These are phyloP conservation scores for Ophraella communa DNA, from an alignment of 2,888 invertebrate species.

Conservation along the genomic window DNA sequence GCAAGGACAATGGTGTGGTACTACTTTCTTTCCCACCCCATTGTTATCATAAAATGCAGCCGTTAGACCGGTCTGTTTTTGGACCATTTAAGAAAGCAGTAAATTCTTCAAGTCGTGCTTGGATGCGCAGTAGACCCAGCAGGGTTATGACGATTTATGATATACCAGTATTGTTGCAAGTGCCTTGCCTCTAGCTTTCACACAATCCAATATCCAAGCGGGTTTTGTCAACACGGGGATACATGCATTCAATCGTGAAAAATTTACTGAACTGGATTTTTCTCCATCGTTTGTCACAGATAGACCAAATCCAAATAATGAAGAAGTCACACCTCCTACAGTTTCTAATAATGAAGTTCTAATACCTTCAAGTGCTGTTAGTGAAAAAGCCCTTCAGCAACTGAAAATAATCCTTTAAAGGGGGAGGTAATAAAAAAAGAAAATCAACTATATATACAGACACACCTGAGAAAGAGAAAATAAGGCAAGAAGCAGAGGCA, in stretches of 20 bases:
- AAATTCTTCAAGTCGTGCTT: background rate
- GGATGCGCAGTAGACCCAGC: background rate
- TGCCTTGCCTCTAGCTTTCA: background rate
- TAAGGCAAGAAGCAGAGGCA: too few relatives aligned
- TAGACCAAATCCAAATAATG: background rate
- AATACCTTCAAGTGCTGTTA: too few relatives aligned
- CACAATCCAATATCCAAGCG: background rate
- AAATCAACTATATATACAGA: too few relatives aligned
- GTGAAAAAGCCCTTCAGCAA: too few relatives aligned
- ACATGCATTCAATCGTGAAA: background rate
- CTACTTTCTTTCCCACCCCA: background rate
- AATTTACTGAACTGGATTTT: background rate
- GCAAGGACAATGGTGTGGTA: background rate
- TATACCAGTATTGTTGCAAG: background rate
- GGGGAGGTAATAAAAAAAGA: too few relatives aligned
- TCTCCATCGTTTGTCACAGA: background rate
- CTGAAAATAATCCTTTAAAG: too few relatives aligned
- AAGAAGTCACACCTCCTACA: too few relatives aligned
- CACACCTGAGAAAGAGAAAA: too few relatives aligned
- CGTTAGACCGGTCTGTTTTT: constrained; percentile 37
- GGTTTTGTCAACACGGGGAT: background rate
- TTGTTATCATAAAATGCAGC: constrained; percentile 26
- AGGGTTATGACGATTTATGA: too few relatives aligned
- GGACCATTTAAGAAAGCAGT: constrained; percentile 9
- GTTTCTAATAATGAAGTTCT: too few relatives aligned